Base-by-base conservation (phyloP, 1,140 invertebrate species). In the Cheumatopsyche charites region DNA sequence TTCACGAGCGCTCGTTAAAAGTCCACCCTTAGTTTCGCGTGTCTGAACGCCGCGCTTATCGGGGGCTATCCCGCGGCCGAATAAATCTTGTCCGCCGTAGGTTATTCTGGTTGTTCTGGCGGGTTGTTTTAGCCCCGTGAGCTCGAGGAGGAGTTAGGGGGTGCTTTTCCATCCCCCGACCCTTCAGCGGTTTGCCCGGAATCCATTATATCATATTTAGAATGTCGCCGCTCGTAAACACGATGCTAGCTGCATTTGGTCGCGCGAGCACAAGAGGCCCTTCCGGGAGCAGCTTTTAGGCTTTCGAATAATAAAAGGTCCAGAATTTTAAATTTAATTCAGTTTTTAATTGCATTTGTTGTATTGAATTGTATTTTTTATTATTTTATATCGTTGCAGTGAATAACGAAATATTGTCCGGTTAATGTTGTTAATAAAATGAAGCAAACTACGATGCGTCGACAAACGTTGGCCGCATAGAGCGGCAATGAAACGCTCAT, bases 191-290 rank as follows among this genome's bases (percentile, higher is more conserved):
- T 1, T 12, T 11, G 9, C 9, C 23, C 55, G 7, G 55, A 58
- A 58, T 58, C 5, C 21, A 26, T 58, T 58, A 58, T 58, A 58
- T 58, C 47, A 58, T 58, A 58, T 58, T 25, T 58, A 58, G 19
- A 58, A 52, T 52, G 47, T 52, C 47, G 15, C 9, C 9, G 29
- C 29, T 36, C 47, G 19, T 17, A 52, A 5, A 52, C 47, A 52
- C 47, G 47, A 17, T 17, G 19, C 47, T 52, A 3, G 29, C 29
- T 36, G 29, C 29, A 36, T 9, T 36, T 9, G 9, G 9, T 9
- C 29, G 29, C 9, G 29, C 9, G 29, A 9, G 29, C 3, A 36
- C 9, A 9, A 3, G 29, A 36, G 29, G 47, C 55, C n/a, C 17
- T 25, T 25, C 55, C 17, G 23, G 17, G 55, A 58, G n/a, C 55